Base-by-base conservation (phyloP, 2,888 invertebrate genomes). In the Erannis defoliaria region DNA sequence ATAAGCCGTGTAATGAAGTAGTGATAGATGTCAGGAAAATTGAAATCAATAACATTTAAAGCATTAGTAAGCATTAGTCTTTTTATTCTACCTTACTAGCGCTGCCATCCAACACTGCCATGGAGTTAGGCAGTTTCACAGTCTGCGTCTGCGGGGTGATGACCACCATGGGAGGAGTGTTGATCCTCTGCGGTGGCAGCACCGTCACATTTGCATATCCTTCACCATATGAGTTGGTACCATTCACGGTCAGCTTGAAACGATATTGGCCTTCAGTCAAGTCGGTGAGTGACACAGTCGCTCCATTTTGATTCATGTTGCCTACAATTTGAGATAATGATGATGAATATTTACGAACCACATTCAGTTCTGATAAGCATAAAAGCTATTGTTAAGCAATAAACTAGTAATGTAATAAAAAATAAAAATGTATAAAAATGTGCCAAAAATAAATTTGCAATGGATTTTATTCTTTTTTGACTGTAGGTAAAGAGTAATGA, bases 181-280 rank as follows among this genome's bases (percentile, higher is more conserved):
- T 99, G 59, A 95, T 95, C 59, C 98, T 93, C 62, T 96, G 96
- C 33, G 96, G 97, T 77, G 98, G 97, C 71, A 96, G 81, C 12
- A 99, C 98, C 0, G 97, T 98, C 2, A 99, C 97, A 82, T 98
- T 98, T 0, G 97, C 98, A 72, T 95, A 95, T 0, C 97, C 96
- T 80, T 97, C 97, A 2, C 97, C 97, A 74, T 95, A 96, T 0
- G 96, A 95, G 68, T 94, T 94, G 0, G 95, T 95, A 6, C 96
- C 96, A n/a, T 96, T 97, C 0, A 98, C 98, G 2, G 95, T 95
- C 70, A 93, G 90, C 86, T 97, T 97, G 82, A 99, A 98, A 8
- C 95, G 95, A 84, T 98, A 99, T 57, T 97, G 90, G 0, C 99
- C 99, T 82, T 97, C 96, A 0, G 96, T 96, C 8, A 98, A 94